Conservation (phyloP, 2,113 vertebrate species). For the Sceloporus tristichus region DNA sequence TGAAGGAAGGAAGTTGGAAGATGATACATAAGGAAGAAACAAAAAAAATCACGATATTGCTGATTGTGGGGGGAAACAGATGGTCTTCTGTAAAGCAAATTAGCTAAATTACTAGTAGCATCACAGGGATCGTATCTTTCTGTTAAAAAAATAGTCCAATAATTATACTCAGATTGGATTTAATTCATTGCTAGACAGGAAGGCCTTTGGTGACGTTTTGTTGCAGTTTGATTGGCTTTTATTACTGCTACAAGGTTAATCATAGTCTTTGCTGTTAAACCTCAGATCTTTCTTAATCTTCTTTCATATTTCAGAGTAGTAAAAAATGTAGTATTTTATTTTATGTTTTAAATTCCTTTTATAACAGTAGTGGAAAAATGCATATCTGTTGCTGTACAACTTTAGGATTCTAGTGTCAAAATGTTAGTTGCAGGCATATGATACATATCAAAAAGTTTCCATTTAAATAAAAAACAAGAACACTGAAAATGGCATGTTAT, state of each 20-base stretch:
- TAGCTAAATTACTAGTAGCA: background rate
- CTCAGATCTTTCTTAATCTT: background rate
- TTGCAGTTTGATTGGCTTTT: slow-evolving; percentile 44
- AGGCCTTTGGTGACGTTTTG: slow-evolving; percentile 38
- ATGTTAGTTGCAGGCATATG: background rate
- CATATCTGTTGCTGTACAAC: background rate
- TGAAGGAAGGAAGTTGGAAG: slow-evolving; percentile 10
- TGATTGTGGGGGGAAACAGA: slow-evolving; percentile 9
- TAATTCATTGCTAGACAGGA: slow-evolving; percentile 43
- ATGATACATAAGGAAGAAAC: slow-evolving; percentile 10
- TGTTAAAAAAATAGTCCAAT: slow-evolving; percentile 29
- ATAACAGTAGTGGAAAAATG: background rate
- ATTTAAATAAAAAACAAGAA: background rate
- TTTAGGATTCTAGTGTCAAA: background rate
- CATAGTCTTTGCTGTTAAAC: background rate
- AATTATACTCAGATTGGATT: slow-evolving; percentile 59
- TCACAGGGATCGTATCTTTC: slow-evolving; percentile 29
- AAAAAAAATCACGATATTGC: background rate
- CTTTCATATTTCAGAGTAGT: slow-evolving; percentile 28
- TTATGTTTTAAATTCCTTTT: background rate
- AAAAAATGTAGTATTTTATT: slow-evolving; percentile 27
- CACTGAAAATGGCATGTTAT: too few species aligned
- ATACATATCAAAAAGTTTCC: background rate
- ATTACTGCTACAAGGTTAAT: slow-evolving; percentile 54
- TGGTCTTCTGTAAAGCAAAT: slow-evolving; percentile 13